Evolutionary conservation across 2,797 vertebrate genomes (phyloP), one percentile per base, ranked within the genome.

Genomic region (Adelosebastes latens): DNA sequence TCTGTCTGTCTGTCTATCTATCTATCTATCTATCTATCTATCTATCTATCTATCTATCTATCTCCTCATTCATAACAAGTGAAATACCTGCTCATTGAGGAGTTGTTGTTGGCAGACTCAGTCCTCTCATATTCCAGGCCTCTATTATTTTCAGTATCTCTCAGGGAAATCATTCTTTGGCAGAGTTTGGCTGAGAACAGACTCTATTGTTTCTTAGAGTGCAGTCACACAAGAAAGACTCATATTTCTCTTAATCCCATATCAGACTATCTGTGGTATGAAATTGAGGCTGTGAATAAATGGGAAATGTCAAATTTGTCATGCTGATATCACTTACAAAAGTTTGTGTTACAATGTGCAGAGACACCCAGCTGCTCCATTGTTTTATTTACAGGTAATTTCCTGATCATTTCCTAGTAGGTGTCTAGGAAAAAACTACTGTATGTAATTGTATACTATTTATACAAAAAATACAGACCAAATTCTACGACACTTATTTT

Each of bases 241-340:
- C 87, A 53, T 0, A 72, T 94, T 89, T 88, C 86, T 77, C 61
- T 58, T 81, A 80, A 87, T 88, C 85, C 81, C 76, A 53, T 88
- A 89, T 87, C 78, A 83, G 61, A 86, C 75, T 82, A 49, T 81
- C 75, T 76, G 24, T 75, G 79, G 70, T 70, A 62, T 77, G 61
- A 87, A 78, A 83, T n/a, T 27, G 42, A 85, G 71, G 52, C 70
- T 81, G 18, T 62, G 65, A 82, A 89, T 70, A 58, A 88, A 82
- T 74, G 56, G 89, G 72, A 86, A 87, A 89, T 81, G 62, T 87
- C 80, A 85, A 76, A 89, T 87, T 87, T 80, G 84, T 86, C 62
- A 34, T 65, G 18, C 56, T 67, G 53, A 68, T 85, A 85, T 87
- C 68, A 34, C 13, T 85, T 86, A 83, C 77, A 64, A 24, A 71